Base-by-base conservation (phyloP, 2,113 vertebrate species). In the Sylvia atricapilla region DNA sequence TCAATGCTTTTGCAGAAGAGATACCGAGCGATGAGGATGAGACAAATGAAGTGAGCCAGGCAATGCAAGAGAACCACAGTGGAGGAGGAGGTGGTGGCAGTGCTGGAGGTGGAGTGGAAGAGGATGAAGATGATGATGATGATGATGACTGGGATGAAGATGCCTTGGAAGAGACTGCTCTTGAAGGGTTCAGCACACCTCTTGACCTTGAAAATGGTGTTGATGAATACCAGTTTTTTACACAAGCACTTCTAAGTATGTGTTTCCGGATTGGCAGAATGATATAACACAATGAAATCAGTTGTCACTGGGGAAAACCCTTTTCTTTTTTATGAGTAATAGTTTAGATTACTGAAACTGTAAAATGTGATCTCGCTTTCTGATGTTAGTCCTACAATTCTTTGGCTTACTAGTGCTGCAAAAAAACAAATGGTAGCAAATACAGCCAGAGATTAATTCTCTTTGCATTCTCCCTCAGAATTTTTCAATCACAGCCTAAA, bases 1-100 rank as follows among this genome's bases (percentile, higher is more conserved):
- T 68, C 22, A 68, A 89, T 59, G 89, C 18, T 50, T 91, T 91
- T 89, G 33, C 97, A 99, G 99, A 99, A 96, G 99, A 99, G 98
- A 99, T 99, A 90, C 98, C 98, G 1, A 99, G 99, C 10, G 99
- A 99, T 74, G 99, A 99, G 84, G 99, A 99, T 56, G 99, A 99
- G 79, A 97, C 98, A 6, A 98, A 96, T 23, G 98, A 98, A 73
- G 97, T 95, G 50, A 95, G 94, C 14, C 97, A 98, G 58, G 94
- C 95, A 1, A 98, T 98, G 98, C 99, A 98, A 81, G 97, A 99
- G 76, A 98, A 98, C 58, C 95, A 95, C 2, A 23, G 96, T 47
- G 97, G 97, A 50, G 93, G 97, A 6, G 94, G 94, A 28, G 98
- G 90, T 7, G 98, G 90, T 7, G 98, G 97, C 0, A 98, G 98